phyloP scores from a whole-genome alignment of 1,140 invertebrate genomes.

The Hylaeus anthracinus region DNA sequence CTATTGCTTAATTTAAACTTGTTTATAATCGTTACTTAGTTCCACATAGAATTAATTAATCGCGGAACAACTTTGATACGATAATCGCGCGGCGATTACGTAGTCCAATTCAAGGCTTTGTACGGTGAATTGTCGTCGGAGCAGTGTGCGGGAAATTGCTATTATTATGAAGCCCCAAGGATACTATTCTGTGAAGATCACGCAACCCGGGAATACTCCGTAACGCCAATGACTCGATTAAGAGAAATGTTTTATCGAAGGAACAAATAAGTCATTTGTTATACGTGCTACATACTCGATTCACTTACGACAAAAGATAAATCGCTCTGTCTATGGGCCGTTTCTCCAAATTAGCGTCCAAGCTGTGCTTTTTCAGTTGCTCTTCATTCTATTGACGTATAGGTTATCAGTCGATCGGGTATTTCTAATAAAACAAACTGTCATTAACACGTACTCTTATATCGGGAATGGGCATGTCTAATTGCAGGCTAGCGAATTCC shows the following conservation, averaged over 20 bases:
- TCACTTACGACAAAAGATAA: conserved; percentile 72
- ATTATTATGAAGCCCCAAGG: conserved; percentile 1
- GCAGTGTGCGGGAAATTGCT: conserved; percentile 31
- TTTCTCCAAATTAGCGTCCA: conserved; percentile 66
- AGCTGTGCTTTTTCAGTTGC: conserved; percentile 67
- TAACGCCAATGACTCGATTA: background rate
- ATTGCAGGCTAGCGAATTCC: conserved; percentile 70
- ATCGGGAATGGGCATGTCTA: conserved; percentile 66
- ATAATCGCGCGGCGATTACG: conserved; percentile 43
- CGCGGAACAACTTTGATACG: conserved; percentile 33
- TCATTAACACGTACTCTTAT: conserved; percentile 51
- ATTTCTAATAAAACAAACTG: background rate
- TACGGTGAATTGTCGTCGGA: conserved; percentile 12
- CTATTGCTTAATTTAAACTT: too few species aligned
- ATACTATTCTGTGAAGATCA: conserved; percentile 6
- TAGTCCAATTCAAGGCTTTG: conserved; percentile 41
- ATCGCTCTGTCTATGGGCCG: conserved; percentile 70
- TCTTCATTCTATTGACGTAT: conserved; percentile 67
- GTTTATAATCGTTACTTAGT: background rate
- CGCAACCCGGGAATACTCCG: background rate
- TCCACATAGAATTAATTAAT: conserved; percentile 37
- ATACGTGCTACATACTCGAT: conserved; percentile 9
- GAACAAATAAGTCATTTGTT: background rate
- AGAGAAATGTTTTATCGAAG: conserved; percentile 4
- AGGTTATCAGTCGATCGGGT: conserved; percentile 20